These are phyloP conservation scores for Hermetia illucens DNA, from an alignment of 1,140 invertebrate species.

Conservation along the genomic window DNA sequence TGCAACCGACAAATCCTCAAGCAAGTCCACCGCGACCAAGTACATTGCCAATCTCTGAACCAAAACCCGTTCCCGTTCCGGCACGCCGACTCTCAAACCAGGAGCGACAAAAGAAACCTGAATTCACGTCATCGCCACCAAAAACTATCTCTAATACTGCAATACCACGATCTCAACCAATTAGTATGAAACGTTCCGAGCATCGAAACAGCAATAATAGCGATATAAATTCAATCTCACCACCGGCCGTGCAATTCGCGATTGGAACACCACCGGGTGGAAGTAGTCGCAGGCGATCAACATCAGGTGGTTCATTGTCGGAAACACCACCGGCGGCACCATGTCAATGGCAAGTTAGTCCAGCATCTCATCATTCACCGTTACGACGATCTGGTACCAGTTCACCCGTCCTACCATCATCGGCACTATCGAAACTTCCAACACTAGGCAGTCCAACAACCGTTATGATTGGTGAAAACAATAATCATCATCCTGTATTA, in stretches of 20 bases:
- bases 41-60: constrained; percentile 54
- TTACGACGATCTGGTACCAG: constrained; percentile 55
- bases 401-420: constrained; percentile 49
- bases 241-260: constrained; percentile 76
- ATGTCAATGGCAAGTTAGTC: constrained; percentile 63
- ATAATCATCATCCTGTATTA: constrained; percentile 45
- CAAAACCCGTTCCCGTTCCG: constrained; percentile 66
- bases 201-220: constrained; percentile 43
- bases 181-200: constrained; percentile 58
- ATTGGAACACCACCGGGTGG: constrained; percentile 77
- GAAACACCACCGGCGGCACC: constrained; percentile 60
- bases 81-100: constrained; percentile 28
- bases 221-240: constrained; percentile 78
- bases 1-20: constrained; percentile 17
- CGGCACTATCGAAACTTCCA: constrained; percentile 43
- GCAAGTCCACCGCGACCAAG: constrained; percentile 51
- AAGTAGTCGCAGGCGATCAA: constrained; percentile 37
- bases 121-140: constrained; percentile 11
- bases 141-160: constrained; percentile 24
- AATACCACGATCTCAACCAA: constrained; percentile 68
- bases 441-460: constrained; percentile 36
- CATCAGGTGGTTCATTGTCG: constrained; percentile 46
- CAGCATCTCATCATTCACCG: constrained; percentile 45
- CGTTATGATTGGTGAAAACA: constrained; percentile 36
- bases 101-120: background rate